Evolutionary conservation across 2,797 vertebrate genomes (phyloP).

Genomic region (Dallia pectoralis): DNA sequence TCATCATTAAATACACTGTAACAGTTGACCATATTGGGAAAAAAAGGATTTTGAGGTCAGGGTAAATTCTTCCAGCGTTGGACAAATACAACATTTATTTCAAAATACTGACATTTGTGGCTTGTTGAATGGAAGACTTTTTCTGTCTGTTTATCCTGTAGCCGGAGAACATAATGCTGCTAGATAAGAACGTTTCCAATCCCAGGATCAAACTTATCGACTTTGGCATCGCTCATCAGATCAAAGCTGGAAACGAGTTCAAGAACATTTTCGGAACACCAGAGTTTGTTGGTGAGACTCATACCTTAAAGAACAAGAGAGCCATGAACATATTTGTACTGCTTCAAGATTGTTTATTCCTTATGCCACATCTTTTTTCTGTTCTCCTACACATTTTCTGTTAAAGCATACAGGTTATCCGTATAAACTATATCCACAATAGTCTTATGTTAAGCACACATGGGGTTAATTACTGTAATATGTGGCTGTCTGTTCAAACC

Average conservation of each 20-base stretch:
- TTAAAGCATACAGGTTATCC: background rate
- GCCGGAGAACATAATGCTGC: conserved; percentile 98
- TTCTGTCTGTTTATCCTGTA: conserved; percentile 48
- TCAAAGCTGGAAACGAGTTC: conserved; percentile 95
- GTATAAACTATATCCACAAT: background rate
- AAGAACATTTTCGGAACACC: conserved; percentile 98
- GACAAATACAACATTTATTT: background rate
- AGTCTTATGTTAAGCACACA: background rate
- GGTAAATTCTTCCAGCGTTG: background rate
- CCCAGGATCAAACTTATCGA: conserved; percentile 97
- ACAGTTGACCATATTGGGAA: background rate
- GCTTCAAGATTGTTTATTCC: background rate
- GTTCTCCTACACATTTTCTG: background rate
- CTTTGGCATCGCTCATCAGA: conserved; percentile 96
- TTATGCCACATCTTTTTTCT: background rate
- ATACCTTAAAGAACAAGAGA: background rate
- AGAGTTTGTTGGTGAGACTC: conserved; percentile 91
- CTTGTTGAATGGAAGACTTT: background rate
- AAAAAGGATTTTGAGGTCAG: background rate
- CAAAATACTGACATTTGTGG: background rate
- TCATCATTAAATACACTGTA: background rate
- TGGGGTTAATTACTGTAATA: background rate
- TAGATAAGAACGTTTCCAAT: conserved; percentile 91
- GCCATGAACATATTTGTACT: background rate
- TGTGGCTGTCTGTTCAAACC: conserved; percentile 15